phyloP scores from a whole-genome alignment of 2,888 invertebrate species.

The Keiferia lycopersicella region DNA sequence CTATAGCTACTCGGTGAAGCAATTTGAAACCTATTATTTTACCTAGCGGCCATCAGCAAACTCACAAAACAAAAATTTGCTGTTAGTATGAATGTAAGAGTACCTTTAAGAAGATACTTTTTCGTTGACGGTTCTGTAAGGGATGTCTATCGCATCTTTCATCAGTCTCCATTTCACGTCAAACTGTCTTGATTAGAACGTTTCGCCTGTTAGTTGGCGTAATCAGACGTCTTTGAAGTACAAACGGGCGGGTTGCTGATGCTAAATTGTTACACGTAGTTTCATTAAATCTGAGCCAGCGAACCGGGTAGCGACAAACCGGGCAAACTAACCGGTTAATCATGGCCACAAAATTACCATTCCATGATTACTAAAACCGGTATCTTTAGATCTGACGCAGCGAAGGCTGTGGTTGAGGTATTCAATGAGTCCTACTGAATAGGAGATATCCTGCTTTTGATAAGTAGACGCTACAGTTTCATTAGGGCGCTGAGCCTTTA shows the following conservation, averaged over 20 bases:
- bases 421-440: background rate
- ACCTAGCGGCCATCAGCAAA: no score
- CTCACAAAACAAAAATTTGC: no score
- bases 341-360: conserved; percentile 5
- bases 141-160: background rate
- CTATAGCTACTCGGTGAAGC: no score
- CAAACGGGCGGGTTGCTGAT: background rate
- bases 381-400: background rate
- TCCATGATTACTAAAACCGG: background rate
- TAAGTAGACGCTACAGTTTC: conserved; percentile 1
- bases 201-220: background rate
- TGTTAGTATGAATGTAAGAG: no score
- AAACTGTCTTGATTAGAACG: background rate
- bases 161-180: background rate
- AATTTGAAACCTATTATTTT: no score
- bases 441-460: background rate
- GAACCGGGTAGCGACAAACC: conserved; percentile 8
- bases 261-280: conserved; percentile 5
- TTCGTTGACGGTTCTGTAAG: no score
- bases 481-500: background rate
- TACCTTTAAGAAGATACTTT: no score
- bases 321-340: conserved; percentile 3
- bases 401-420: background rate
- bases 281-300: background rate
- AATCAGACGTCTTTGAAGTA: background rate